Evolutionary conservation across 2,888 invertebrate species (phyloP), one percentile per base, ranked within the genome.

Genomic region (Crematogaster levior): DNA sequence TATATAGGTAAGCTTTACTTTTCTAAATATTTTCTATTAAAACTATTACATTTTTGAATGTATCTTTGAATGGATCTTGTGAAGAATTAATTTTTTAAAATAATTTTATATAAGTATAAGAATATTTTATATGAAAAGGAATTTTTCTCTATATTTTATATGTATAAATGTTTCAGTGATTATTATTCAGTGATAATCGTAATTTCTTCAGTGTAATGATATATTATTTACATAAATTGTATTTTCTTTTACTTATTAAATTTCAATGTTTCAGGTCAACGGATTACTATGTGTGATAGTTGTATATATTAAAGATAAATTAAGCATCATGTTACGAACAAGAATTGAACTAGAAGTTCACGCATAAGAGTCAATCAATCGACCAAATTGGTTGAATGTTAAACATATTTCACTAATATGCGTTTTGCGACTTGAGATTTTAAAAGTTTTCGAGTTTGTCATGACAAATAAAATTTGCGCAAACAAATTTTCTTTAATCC

Each of bases 171-270:
- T 40, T 60, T 30, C 30, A 60, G 3, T 51, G 1, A 60, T 30
- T 43, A 5, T n/a, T 46, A 30, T n/a, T n/a, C n/a, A n/a, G n/a
- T 58, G 15, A 58, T 15, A 68, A 48, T 66, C 30, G 4, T n/a
- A 27, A 34, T 60, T 34, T 51, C 6, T 43, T 73, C 12, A 58
- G 12, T 12, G 4, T 10, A 24, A 6, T 53, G 18, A 27, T 27
- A 30, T n/a, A n/a, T n/a, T 15, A 30, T 30, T 60, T 46, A 18
- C 18, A 46, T 46, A 37, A 68, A 70, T 34, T 12, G 30, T n/a
- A 30, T 56, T 73, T 73, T 73, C 24, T 46, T 46, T 46, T 6
- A 34, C 18, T 74, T 24, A 34, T 34, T 73, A 74, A 61, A 61
- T 58, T 60, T 74, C 18, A 34, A 46, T 74, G 34, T 74, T 73